These are phyloP conservation scores for Oreochromis mossambicus DNA, from an alignment of 2,797 vertebrate genomes.

Conservation along the genomic window DNA sequence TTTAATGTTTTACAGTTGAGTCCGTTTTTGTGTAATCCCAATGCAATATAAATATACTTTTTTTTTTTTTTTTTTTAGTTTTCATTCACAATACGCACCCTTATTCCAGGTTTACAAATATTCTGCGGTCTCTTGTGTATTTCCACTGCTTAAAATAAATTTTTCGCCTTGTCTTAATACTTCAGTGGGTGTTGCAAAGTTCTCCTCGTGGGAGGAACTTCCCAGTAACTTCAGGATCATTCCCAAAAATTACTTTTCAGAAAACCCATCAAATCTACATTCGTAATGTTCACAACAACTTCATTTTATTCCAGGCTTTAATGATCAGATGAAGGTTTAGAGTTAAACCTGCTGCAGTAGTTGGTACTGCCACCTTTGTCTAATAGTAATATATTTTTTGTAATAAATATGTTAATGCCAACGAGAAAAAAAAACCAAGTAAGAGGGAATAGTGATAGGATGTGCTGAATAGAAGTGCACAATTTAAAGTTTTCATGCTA, in stretches of 20 bases:
- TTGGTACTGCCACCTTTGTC: neutral
- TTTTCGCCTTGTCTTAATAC: neutral
- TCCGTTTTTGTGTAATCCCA: neutral
- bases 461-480: neutral
- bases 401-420: neutral
- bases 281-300: neutral
- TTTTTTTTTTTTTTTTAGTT: neutral
- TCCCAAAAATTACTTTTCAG: neutral
- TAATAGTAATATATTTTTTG: neutral
- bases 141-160: neutral
- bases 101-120: neutral
- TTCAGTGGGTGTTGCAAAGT: neutral
- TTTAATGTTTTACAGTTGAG: neutral
- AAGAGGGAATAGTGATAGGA: neutral
- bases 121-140: neutral
- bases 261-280: neutral
- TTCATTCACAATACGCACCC: neutral
- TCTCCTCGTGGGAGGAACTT: neutral
- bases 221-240: neutral
- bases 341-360: neutral
- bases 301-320: neutral
- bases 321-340: neutral
- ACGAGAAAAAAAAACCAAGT: fast-evolving
- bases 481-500: neutral
- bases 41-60: neutral